Evolutionary conservation across 1,140 invertebrate species (phyloP).

Genomic region (Magallana angulata): DNA sequence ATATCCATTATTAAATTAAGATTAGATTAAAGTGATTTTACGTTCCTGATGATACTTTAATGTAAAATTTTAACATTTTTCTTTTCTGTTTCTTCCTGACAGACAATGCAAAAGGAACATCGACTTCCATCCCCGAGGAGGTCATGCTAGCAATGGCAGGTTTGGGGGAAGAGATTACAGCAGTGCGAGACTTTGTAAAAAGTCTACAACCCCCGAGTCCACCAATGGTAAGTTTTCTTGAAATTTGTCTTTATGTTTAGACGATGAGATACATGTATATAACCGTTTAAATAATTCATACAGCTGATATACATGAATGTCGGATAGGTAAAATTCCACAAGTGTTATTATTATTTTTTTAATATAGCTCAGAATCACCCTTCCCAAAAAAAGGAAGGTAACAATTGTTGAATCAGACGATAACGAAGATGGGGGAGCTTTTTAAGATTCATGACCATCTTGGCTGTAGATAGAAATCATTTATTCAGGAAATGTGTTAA

Average conservation of each 20-base stretch:
- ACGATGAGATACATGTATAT: neutral
- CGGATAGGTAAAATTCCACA: conserved; percentile 3
- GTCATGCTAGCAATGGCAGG: neutral
- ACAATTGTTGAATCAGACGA: neutral
- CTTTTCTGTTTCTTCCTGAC: conserved; percentile 1
- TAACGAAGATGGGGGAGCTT: neutral
- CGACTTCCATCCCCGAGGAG: neutral
- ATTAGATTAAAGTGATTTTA: conserved; percentile 7
- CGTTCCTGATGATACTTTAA: neutral
- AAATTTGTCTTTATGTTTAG: neutral
- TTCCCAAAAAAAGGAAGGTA: neutral
- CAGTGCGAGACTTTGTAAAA: neutral
- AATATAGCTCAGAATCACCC: neutral
- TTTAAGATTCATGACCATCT: neutral
- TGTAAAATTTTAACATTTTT: neutral
- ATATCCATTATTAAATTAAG: conserved; percentile 23
- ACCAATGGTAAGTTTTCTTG: conserved; percentile 10
- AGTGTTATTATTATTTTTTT: neutral
- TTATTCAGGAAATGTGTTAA: neutral
- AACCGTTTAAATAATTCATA: conserved; percentile 4
- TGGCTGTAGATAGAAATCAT: neutral
- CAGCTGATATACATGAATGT: neutral
- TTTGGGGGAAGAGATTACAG: neutral
- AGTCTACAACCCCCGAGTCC: neutral
- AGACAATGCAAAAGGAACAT: neutral